A percentile compares a stretch with the other conserved stretches of the same genome.
These are phyloP conservation scores for Mirounga angustirostris DNA, from an alignment of 2,113 vertebrate genomes.

Conservation along the genomic window DNA sequence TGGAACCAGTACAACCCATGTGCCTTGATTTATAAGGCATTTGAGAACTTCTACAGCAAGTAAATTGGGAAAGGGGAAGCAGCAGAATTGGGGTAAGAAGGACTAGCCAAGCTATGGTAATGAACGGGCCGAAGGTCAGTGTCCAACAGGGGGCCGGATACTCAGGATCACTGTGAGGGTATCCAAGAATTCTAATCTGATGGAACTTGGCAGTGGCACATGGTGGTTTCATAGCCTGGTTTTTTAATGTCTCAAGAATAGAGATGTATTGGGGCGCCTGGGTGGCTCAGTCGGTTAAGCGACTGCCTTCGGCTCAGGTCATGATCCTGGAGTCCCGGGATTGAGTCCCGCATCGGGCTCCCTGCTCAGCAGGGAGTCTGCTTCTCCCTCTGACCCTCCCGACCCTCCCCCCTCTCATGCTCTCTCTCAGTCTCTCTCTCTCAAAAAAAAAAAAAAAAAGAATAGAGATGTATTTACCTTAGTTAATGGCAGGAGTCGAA, in stretches of 20 bases:
- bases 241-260: conserved; percentile 20
- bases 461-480: conserved; percentile 14
- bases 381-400: too few relatives aligned
- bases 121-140: background rate
- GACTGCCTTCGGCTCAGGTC: too few relatives aligned
- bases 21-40: background rate
- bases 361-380: too few relatives aligned
- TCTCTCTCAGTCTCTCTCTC: too few relatives aligned
- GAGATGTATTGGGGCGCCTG: background rate
- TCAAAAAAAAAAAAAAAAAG: background rate
- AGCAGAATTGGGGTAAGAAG: background rate
- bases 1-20: background rate
- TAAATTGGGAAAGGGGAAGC: background rate
- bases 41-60: background rate
- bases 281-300: too few relatives aligned
- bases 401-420: too few relatives aligned
- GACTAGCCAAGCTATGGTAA: background rate
- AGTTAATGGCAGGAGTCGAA: background rate
- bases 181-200: conserved; percentile 21
- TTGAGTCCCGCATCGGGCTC: too few relatives aligned
- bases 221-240: background rate
- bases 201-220: background rate
- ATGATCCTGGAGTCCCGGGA: too few relatives aligned
- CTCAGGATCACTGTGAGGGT: background rate
- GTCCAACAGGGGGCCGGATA: background rate